Conservation (phyloP, 2,888 invertebrate species). For the Axea sp. region DNA sequence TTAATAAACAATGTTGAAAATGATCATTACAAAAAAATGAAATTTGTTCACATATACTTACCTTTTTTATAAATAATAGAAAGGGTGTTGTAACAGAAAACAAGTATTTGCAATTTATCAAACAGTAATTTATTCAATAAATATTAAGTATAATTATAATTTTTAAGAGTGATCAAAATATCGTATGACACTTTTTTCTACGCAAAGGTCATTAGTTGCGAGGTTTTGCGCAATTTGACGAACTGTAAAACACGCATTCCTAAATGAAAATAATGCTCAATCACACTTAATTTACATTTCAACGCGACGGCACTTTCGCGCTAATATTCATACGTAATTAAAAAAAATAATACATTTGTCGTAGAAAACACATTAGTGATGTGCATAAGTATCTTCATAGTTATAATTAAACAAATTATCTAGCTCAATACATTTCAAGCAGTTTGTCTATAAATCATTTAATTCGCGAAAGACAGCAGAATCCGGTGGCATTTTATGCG, state of each 20-base stretch:
- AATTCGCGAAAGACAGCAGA: constrained; percentile 32
- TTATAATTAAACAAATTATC: constrained; percentile 11
- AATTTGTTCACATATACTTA: no score
- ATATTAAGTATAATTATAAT: constrained; percentile 45
- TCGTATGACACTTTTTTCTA: constrained; percentile 55
- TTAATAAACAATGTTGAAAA: no score
- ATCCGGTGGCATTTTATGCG: constrained; percentile 28
- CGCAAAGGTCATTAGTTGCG: constrained; percentile 50
- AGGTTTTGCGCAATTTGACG: constrained; percentile 43
- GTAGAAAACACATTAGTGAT: constrained; percentile 38
- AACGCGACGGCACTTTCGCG: constrained; percentile 6
- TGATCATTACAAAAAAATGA: no score
- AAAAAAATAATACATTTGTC: constrained; percentile 26
- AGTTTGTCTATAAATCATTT: constrained; percentile 14
- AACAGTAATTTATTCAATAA: constrained; percentile 57
- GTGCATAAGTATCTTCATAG: constrained; percentile 31
- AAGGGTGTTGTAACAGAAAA: no score
- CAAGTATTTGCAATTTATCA: constrained; percentile 41
- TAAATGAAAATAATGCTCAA: constrained; percentile 14
- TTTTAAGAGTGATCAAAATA: constrained; percentile 26
- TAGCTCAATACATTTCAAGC: constrained; percentile 26
- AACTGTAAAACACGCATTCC: constrained; percentile 5
- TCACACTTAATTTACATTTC: constrained; percentile 39
- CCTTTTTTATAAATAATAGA: no score
- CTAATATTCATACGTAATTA: background rate